phyloP scores from a whole-genome alignment of 2,888 invertebrate genomes.

The Chloroclystis v-ata region DNA sequence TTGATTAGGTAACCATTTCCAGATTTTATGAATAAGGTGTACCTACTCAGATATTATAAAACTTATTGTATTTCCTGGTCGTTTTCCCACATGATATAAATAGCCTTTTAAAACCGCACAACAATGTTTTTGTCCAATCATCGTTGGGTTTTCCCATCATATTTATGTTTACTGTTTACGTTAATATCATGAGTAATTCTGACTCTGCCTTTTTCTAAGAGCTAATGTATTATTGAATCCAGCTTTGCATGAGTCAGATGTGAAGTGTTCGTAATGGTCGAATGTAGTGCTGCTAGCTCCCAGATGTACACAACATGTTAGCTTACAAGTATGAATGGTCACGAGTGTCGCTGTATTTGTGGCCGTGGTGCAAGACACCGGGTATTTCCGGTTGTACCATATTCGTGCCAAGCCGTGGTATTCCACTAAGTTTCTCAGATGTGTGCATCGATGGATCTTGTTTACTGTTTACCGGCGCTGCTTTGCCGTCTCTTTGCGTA shows the following conservation, averaged over 20 bases:
- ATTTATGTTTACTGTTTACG: conserved; percentile 8
- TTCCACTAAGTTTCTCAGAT: conserved; percentile 66
- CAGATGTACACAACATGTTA: conserved; percentile 7
- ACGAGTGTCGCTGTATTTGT: conserved; percentile 30
- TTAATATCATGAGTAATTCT: conserved; percentile 1
- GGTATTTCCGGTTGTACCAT: conserved; percentile 57
- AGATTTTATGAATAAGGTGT: too few species aligned
- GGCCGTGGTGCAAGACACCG: conserved; percentile 41
- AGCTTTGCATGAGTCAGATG: not conserved
- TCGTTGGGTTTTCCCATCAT: conserved; percentile 7
- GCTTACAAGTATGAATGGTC: conserved; percentile 17
- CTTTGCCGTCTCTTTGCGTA: conserved; percentile 15
- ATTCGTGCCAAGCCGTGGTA: conserved; percentile 50
- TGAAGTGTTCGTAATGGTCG: conserved; percentile 1
- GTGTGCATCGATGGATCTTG: conserved; percentile 55
- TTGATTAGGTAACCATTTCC: too few species aligned
- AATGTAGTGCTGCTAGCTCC: conserved; percentile 2
- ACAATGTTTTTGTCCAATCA: not conserved
- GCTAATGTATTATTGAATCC: not conserved
- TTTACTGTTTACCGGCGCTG: conserved; percentile 50
- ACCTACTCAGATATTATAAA: too few species aligned
- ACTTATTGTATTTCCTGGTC: too few species aligned
- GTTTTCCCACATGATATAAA: not conserved
- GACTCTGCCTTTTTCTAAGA: conserved; percentile 3
- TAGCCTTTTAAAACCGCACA: not conserved